phyloP scores from a whole-genome alignment of 1,140 invertebrate genomes.

The Alviniconcha marisindica region DNA sequence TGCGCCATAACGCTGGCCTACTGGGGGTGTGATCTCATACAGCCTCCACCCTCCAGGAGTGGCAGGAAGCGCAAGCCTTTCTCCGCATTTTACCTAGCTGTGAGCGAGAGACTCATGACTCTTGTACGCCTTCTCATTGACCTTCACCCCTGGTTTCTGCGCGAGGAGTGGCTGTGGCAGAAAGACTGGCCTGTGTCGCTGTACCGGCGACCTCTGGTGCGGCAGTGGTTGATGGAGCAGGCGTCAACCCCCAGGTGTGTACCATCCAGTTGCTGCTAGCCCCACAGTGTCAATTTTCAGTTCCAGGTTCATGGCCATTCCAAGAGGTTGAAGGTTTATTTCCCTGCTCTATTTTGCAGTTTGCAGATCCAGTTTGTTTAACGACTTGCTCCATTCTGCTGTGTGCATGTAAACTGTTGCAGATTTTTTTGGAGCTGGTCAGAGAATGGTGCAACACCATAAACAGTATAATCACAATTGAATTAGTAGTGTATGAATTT shows the following conservation, averaged over 20 bases:
- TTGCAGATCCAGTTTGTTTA: no score
- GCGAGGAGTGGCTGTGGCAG: constrained; percentile 63
- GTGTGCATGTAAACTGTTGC: no score
- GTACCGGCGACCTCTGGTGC: constrained; percentile 60
- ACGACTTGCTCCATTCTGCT: no score
- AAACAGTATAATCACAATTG: no score
- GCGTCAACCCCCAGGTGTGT: constrained; percentile 43
- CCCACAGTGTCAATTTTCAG: no score
- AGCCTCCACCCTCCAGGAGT: background rate
- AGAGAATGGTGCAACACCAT: no score
- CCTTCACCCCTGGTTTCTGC: constrained; percentile 61
- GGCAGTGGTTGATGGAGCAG: constrained; percentile 56
- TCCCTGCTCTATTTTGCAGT: no score
- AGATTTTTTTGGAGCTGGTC: no score
- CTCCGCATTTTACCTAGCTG: constrained; percentile 66
- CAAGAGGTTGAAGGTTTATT: no score
- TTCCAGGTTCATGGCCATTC: no score
- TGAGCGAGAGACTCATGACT: constrained; percentile 60
- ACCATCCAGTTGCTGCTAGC: no score
- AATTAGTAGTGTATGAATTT: no score
- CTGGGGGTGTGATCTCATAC: constrained; percentile 62
- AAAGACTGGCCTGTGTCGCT: constrained; percentile 64
- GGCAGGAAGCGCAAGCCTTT: constrained; percentile 45
- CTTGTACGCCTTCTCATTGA: constrained; percentile 62
- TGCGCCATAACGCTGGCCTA: constrained; percentile 70